Base-by-base conservation (phyloP, 2,888 invertebrate genomes). In the Melinopterus prodromus region DNA sequence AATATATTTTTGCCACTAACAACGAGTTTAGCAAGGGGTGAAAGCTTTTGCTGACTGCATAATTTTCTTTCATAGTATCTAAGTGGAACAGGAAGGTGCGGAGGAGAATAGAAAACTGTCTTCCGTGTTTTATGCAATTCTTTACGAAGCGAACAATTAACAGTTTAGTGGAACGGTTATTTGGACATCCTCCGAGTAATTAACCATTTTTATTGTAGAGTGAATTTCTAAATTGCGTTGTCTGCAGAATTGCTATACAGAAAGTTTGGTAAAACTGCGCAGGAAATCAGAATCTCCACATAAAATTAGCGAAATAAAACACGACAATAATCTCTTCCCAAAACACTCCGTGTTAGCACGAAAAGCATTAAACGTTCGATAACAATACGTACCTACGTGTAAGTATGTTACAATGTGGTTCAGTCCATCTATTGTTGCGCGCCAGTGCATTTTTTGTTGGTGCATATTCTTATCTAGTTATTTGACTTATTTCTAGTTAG, bases 161-260 rank as follows among this genome's bases (percentile, higher is more conserved):
- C 53, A 53, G 53, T 53, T 53, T 53, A 53, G 53, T 12, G 53
- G 53, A 53, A 53, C 53, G 53, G 53, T 53, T 53, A 53, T 53
- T 53, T 53, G 53, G 53, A 53, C 53, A 53, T 53, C 7, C 12
- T 9, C 53, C 26, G 26, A 53, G 53, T 53, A 53, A 53, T 53
- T 53, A 53, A 53, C 53, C 53, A 53, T 53, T 53, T 53, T 53
- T 53, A 53, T 53, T 53, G 53, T 53, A 53, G 53, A 53, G 53
- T 53, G 5, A 53, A 53, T 53, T 53, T 53, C 53, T 12, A 53
- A 53, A 53, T 53, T 53, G 53, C 53, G 53, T 53, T 53, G 53
- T 53, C 53, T 7, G 53, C 5, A 53, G 12, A 53, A 9, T 53
- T 53, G 12, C 9, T 53, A 53, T 12, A 53, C 53, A 53, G 53